Evolutionary conservation across 2,113 vertebrate genomes (phyloP).

Genomic region (Hydrolagus affinis): DNA sequence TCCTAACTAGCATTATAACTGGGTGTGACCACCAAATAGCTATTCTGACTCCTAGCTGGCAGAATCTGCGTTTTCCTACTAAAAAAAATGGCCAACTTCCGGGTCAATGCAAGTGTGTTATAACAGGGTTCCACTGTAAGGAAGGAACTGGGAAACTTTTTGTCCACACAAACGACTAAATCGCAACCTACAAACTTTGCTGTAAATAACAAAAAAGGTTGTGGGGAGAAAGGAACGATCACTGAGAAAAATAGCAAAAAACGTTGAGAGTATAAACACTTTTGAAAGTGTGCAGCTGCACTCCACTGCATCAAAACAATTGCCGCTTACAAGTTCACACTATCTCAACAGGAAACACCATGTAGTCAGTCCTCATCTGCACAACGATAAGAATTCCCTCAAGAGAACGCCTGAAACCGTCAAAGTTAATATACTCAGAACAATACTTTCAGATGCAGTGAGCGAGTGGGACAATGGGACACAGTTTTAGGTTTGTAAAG

Average conservation of each 20-base stretch:
- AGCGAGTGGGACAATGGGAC: too few species aligned
- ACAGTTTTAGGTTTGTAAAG: too few species aligned
- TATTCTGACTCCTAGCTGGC: too few species aligned
- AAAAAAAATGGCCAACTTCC: too few species aligned
- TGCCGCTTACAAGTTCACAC: background rate
- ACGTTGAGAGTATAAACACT: background rate
- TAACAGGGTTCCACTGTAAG: too few species aligned
- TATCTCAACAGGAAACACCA: conserved; percentile 3
- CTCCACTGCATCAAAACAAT: conserved; percentile 12
- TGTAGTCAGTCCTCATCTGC: background rate
- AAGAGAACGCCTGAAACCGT: background rate
- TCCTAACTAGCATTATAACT: too few species aligned
- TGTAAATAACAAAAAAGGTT: background rate
- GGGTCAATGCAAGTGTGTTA: too few species aligned
- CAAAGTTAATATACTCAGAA: background rate
- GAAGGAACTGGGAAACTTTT: too few species aligned
- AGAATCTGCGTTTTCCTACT: too few species aligned
- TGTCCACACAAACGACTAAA: too few species aligned
- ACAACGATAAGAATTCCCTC: background rate
- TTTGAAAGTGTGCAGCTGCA: background rate
- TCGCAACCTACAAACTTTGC: background rate
- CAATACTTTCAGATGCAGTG: too few species aligned
- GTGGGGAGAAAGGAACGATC: background rate
- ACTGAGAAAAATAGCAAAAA: background rate
- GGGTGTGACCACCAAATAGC: too few species aligned